phyloP scores from a whole-genome alignment of 1,140 invertebrate genomes.

The Neodiprion fabricii region DNA sequence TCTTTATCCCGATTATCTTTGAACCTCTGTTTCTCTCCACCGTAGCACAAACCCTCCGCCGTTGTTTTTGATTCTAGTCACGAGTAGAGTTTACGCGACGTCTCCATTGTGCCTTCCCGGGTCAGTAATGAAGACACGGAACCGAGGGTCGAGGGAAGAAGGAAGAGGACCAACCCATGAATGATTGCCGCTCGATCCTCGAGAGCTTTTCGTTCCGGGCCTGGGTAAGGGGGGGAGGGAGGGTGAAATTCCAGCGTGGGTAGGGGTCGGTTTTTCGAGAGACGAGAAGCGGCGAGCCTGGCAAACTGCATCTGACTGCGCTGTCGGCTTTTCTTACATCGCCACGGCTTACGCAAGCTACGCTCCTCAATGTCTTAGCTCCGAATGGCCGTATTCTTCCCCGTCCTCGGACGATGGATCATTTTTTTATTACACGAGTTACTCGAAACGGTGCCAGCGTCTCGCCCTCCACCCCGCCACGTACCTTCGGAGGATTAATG shows the following conservation, averaged over 20 bases:
- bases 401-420: no score
- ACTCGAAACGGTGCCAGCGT: no score
- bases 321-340: no score
- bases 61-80: conserved; percentile 22
- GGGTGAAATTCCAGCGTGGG: conserved; percentile 6
- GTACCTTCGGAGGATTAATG: no score
- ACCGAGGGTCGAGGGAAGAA: conserved; percentile 15
- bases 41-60: background rate
- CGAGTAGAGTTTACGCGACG: conserved; percentile 27
- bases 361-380: no score
- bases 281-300: background rate
- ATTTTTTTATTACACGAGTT: no score
- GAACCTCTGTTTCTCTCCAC: background rate
- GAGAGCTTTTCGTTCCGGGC: conserved; percentile 9
- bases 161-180: conserved; percentile 33
- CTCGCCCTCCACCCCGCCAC: no score
- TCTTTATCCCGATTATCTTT: background rate
- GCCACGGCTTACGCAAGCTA: no score
- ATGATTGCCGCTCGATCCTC: conserved; percentile 35
- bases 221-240: background rate
- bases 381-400: no score
- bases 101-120: conserved; percentile 16
- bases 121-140: conserved; percentile 32
- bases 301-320: background rate
- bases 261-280: conserved; percentile 8